A percentile compares a stretch with the other conserved stretches of the same genome.
Evolutionary conservation across 2,113 vertebrate genomes (phyloP).

Genomic region (Theristicus caerulescens): DNA sequence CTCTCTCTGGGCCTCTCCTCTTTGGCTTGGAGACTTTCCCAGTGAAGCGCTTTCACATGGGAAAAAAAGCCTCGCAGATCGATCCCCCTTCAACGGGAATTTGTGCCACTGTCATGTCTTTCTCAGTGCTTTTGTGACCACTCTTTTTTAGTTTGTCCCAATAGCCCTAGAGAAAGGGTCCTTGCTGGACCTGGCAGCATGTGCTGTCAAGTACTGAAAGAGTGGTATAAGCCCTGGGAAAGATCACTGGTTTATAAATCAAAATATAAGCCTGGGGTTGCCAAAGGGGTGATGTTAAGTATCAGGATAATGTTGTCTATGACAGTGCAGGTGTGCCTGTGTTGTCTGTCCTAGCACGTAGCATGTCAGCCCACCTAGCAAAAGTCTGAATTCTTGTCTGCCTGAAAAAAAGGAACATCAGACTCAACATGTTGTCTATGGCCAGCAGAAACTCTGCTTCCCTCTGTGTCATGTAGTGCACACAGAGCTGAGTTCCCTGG

Average conservation of each 20-base stretch:
- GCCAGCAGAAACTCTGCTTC: background rate
- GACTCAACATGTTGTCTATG: background rate
- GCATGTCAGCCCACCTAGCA: background rate
- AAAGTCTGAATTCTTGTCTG: background rate
- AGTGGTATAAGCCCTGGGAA: background rate
- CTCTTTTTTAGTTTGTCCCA: background rate
- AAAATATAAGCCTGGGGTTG: background rate
- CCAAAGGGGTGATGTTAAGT: background rate
- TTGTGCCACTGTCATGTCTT: background rate
- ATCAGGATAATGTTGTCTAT: background rate
- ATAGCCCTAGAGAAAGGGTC: background rate
- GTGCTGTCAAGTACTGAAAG: background rate
- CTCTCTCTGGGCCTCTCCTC: conserved; percentile 4
- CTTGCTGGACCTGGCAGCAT: background rate
- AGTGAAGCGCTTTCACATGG: conserved; percentile 26
- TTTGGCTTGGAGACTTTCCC: conserved; percentile 40
- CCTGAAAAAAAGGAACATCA: background rate
- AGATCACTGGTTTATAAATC: background rate
- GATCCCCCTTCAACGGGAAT: background rate
- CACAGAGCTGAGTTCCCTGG: background rate
- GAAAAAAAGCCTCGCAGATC: background rate
- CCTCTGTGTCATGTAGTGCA: background rate
- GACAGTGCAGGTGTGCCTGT: background rate
- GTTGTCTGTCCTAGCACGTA: background rate
- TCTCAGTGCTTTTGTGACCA: background rate